Evolutionary conservation across 1,140 invertebrate species (phyloP).

Genomic region (Amphibalanus amphitrite): DNA sequence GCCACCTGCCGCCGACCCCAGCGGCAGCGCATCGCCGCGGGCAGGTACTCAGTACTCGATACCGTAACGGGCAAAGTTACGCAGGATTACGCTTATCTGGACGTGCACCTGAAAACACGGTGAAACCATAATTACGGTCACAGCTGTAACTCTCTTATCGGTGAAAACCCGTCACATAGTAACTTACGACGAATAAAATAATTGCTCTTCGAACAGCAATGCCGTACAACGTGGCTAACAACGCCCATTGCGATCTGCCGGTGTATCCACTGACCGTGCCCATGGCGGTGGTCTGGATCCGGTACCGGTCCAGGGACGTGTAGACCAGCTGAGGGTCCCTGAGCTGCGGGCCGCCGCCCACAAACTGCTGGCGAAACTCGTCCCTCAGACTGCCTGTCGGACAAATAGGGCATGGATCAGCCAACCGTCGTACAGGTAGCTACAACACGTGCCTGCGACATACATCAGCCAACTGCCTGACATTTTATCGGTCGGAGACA

Average conservation of each 20-base stretch:
- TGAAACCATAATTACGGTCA: too few relatives aligned
- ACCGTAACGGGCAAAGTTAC: conserved; percentile 67
- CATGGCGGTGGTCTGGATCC: conserved; percentile 55
- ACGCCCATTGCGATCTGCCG: too few relatives aligned
- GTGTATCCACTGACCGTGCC: conserved; percentile 29
- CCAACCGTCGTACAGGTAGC: too few relatives aligned
- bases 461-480: too few relatives aligned
- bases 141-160: too few relatives aligned
- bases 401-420: conserved; percentile 20
- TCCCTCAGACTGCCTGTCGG: conserved; percentile 35
- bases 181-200: too few relatives aligned
- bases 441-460: too few relatives aligned
- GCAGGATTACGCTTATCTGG: conserved; percentile 46
- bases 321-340: conserved; percentile 48
- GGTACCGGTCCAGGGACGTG: conserved; percentile 49
- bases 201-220: too few relatives aligned
- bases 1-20: neutral
- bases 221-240: too few relatives aligned
- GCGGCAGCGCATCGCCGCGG: neutral
- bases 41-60: conserved; percentile 37
- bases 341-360: conserved; percentile 51
- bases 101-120: conserved; percentile 35
- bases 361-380: conserved; percentile 44
- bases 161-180: too few relatives aligned
- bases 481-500: too few relatives aligned